A percentile compares a stretch with the other conserved stretches of the same genome.
phyloP scores from a whole-genome alignment of 1,140 invertebrate genomes.

The Drosophila pseudoobscura region DNA sequence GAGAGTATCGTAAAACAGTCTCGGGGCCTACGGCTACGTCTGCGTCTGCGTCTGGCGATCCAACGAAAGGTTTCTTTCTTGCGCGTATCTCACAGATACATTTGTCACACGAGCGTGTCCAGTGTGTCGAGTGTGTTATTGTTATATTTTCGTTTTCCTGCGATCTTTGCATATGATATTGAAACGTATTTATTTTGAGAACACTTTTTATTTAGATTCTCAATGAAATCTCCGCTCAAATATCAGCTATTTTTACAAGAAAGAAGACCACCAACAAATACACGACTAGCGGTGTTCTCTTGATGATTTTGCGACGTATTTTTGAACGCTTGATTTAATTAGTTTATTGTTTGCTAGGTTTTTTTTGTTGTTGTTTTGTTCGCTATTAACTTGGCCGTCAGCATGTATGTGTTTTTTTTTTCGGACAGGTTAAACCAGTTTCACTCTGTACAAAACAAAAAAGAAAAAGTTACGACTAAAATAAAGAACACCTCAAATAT shows the following conservation, averaged over 20 bases:
- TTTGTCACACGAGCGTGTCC: conserved; percentile 5
- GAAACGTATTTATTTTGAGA: conserved; percentile 52
- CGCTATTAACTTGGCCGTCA: conserved; percentile 44
- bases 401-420: conserved; percentile 28
- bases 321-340: conserved; percentile 72
- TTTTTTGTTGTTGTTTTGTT: conserved; percentile 2
- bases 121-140: conserved; percentile 13
- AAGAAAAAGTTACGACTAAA: conserved; percentile 16
- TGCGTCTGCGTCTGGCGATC: conserved; percentile 16
- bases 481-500: conserved; percentile 26
- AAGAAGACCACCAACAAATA: no score
- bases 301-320: conserved; percentile 70
- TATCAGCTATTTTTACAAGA: conserved; percentile 45
- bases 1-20: conserved; percentile 38
- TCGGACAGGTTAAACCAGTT: conserved; percentile 68
- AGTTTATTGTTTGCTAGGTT: conserved; percentile 74
- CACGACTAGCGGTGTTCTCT: conserved; percentile 7
- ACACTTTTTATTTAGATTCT: conserved; percentile 63
- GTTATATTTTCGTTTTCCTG: conserved; percentile 15
- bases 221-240: conserved; percentile 44
- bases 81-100: conserved; percentile 54
- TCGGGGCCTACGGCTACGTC: conserved; percentile 26
- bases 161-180: conserved; percentile 59
- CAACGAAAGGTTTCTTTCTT: neutral
- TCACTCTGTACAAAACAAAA: conserved; percentile 31